Conservation (phyloP, 2,113 vertebrate genomes). For the Pseudopipra pipra region DNA sequence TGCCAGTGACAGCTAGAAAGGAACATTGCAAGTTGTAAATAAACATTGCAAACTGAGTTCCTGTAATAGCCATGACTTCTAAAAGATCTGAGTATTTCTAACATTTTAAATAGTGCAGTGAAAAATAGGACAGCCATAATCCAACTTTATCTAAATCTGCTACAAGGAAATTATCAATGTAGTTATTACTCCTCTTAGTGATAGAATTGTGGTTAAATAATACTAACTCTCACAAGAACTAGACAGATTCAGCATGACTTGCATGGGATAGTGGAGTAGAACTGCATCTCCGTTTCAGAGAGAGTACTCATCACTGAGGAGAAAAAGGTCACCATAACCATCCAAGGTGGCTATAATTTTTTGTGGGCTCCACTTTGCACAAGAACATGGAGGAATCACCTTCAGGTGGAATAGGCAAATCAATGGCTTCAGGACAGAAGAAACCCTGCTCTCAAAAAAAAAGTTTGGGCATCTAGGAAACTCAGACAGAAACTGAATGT, state of each 20-base stretch:
- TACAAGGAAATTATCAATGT: neutral
- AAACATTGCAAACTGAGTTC: neutral
- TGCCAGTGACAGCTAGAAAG: neutral
- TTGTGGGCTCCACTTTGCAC: neutral
- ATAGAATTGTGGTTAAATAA: neutral
- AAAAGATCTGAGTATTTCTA: neutral
- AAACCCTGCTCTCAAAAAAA: neutral
- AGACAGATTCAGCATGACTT: neutral
- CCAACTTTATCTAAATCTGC: neutral
- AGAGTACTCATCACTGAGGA: neutral
- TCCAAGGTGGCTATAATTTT: neutral
- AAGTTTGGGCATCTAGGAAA: neutral
- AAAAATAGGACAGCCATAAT: neutral
- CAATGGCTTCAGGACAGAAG: neutral
- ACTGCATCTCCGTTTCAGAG: neutral
- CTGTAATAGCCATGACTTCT: neutral
- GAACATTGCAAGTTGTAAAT: neutral
- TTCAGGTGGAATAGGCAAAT: neutral
- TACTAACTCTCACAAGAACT: neutral
- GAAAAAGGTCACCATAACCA: neutral
- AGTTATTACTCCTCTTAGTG: neutral
- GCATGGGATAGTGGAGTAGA: neutral
- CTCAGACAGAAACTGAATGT: neutral
- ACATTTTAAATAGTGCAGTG: neutral
- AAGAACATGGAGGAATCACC: neutral